Percentiles rank a stretch among this genome's conserved stretches.
These are phyloP conservation scores for Siderastrea siderea DNA, from an alignment of 92 coral and sea anemone species.

Conservation along the genomic window DNA sequence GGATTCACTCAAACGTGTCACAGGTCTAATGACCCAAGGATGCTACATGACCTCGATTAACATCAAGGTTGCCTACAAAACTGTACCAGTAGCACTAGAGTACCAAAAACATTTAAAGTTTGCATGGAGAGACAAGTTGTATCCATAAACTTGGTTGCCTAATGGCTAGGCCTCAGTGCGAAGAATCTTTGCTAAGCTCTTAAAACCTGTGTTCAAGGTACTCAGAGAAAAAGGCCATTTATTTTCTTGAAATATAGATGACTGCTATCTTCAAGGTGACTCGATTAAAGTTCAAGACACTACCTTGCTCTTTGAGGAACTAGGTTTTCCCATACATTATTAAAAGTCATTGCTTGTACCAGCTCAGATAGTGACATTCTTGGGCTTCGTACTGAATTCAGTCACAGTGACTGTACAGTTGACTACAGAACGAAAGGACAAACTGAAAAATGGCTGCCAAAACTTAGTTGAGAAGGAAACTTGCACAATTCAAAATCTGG, in stretches of 20 bases:
- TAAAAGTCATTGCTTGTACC: no score
- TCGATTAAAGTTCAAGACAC: slow-evolving; percentile 49
- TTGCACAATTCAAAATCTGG: no score
- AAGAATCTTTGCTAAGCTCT: slow-evolving; percentile 59
- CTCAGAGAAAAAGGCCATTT: slow-evolving; percentile 45
- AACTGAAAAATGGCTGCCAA: no score
- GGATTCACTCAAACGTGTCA: no score
- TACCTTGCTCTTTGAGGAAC: slow-evolving; percentile 30
- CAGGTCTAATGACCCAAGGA: slow-evolving; percentile 55
- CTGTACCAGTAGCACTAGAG: slow-evolving; percentile 49
- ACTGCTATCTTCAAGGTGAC: slow-evolving; percentile 61
- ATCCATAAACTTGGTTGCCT: slow-evolving; percentile 65
- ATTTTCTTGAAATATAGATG: slow-evolving; percentile 74
- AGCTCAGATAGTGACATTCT: no score
- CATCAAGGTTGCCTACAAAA: slow-evolving; percentile 56
- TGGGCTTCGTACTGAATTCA: no score
- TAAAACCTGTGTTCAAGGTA: slow-evolving; percentile 61
- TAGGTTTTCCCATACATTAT: slow-evolving; percentile 67
- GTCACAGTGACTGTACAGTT: no score
- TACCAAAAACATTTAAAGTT: slow-evolving; percentile 44
- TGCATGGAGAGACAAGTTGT: slow-evolving; percentile 53
- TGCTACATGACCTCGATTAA: slow-evolving; percentile 61
- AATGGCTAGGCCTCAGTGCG: slow-evolving; percentile 71
- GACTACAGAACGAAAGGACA: not conserved
- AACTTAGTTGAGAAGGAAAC: no score